Evolutionary conservation across 1,140 invertebrate species (phyloP), one percentile per base, ranked within the genome.

Genomic region (Cherax destructor): DNA sequence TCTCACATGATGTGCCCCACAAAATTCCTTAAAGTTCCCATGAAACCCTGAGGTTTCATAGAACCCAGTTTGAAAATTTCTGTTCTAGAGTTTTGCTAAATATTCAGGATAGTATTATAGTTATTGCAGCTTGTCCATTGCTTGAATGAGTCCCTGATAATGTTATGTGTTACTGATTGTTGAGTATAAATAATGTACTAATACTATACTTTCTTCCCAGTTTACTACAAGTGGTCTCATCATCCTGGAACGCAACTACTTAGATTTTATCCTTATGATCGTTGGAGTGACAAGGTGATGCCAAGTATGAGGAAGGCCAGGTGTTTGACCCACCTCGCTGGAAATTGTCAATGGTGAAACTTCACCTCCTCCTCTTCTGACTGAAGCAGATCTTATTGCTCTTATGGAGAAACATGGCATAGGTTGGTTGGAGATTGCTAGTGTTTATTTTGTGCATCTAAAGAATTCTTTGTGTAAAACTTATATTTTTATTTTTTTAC

Each of bases 361-460:
- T 0, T 96, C 96, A 6, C 96, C 99, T 0, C 99, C 99, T 0
- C 96, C 97, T 87, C 95, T 99, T 11, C 94, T 99, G 59, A 99
- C 98, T 0, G 99, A 99, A 96, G 98, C 99, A 16, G 99, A 99
- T 95, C 95, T 99, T 5, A 99, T 99, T 94, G 96, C 98, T 10
- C 95, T 99, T 0, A 99, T 99, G 99, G 99, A 99, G 94, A 99
- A 99, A 95, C 98, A 99, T 95, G 99, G 99, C 11, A 99, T 99
- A 93, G 99, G 98, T 95, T 93, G 93, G 93, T 74, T 47, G 16
- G 10, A 16, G 49, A 61, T 81, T 81, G 21, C 18, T 81, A 30
- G 50, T 47, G 11, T 1, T 79, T 24, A 16, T 13, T 56, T 56
- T 10, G 9, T 56, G 52, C 13, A 56, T 56, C 52, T 13, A 56